Base-by-base conservation (phyloP, 2,797 vertebrate genomes). In the Lycodopsis pacificus region DNA sequence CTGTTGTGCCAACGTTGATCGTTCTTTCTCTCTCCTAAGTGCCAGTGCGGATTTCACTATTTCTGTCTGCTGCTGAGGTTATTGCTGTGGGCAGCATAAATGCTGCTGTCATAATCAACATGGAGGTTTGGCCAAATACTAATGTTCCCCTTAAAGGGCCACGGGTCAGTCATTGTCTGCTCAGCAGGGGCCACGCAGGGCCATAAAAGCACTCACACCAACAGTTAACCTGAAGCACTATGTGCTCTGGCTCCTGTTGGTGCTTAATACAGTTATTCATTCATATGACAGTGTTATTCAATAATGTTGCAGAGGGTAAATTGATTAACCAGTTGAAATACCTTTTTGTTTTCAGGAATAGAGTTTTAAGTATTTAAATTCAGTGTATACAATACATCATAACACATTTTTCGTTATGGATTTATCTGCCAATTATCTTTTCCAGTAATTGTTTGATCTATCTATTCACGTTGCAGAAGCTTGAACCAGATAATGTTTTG, bases 1-100 rank as follows among this genome's bases (percentile, higher is more conserved):
- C 73, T 84, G 76, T 84, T 86, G 70, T 81, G 69, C 66, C 74
- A 75, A 73, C 74, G 1, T 58, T 61, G 71, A 38, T 78, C 49
- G 1, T 15, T 48, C 58, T 53, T 8, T 25, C 2, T 13, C 53
- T 51, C 57, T 65, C 27, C 62, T 58, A 70, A 88, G 80, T 84
- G 76, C 76, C 71, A 78, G 88, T 89, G 80, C 89, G 57, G 65
- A 84, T 92, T 89, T 88, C 80, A 80, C 81, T 88, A 83, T 90
- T 93, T 92, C 77, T 84, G 83, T 81, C 79, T 46, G 38, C 66
- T 82, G 70, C 74, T 74, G 74, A 80, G 70, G 73, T 65, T 67
- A 36, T 80, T 57, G 71, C 84, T 84, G 63, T 68, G 53, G 70
- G 79, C 80, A 73, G 68, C 25, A 73, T 77, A 83, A 71, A 86